Evolutionary conservation across 1,140 invertebrate genomes (phyloP).

Genomic region (Carposina sasakii): DNA sequence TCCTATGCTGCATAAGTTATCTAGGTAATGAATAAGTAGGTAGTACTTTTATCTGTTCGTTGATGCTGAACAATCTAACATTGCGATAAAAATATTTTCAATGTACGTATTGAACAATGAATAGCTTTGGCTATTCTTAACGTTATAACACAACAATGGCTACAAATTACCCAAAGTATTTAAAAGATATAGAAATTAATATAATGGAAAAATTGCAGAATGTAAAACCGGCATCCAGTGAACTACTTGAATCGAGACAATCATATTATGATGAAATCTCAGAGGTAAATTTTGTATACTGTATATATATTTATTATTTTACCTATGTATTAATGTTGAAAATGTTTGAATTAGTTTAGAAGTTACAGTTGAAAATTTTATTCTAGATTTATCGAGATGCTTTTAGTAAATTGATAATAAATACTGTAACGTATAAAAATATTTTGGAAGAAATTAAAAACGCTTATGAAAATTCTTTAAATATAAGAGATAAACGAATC

Average conservation of each 20-base stretch:
- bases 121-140: too few relatives aligned
- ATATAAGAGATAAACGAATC: slow-evolving; percentile 51
- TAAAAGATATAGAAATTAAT: slow-evolving; percentile 46
- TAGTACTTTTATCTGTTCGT: too few relatives aligned
- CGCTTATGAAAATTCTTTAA: slow-evolving; percentile 55
- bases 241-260: slow-evolving; percentile 47
- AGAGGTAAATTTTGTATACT: slow-evolving; percentile 28
- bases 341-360: too few relatives aligned
- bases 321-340: not conserved
- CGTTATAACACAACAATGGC: too few relatives aligned
- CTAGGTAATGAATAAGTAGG: too few relatives aligned
- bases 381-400: slow-evolving; percentile 57
- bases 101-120: too few relatives aligned
- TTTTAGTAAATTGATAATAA: slow-evolving; percentile 44
- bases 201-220: slow-evolving; percentile 37
- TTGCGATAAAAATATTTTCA: too few relatives aligned
- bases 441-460: slow-evolving; percentile 51
- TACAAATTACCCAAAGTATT: slow-evolving; percentile 40
- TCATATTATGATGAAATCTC: slow-evolving; percentile 45
- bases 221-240: slow-evolving; percentile 38
- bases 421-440: slow-evolving; percentile 44
- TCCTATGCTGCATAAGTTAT: too few relatives aligned
- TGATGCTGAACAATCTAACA: too few relatives aligned
- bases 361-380: too few relatives aligned
- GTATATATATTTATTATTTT: not conserved